Base-by-base conservation (phyloP, 2,797 vertebrate species). In the Coranthus polyacanthus region DNA sequence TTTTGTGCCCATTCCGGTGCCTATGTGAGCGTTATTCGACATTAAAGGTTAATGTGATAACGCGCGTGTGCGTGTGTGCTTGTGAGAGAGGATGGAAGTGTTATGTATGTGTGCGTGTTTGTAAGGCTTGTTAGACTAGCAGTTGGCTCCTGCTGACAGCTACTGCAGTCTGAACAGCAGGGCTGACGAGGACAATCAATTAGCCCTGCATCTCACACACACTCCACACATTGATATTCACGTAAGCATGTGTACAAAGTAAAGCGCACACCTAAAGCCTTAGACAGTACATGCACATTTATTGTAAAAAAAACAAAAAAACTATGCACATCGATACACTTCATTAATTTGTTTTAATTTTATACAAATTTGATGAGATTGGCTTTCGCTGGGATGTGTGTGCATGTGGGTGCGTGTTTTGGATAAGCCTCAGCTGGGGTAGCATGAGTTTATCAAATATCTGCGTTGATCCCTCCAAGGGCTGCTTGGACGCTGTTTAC, bases 111-210 rank as follows among this genome's bases (percentile, higher is more conserved):
- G 50, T 55, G n/a, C n/a, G 57, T 67, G 60, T 59, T 69, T 72
- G 53, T 70, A 51, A 57, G 56, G 61, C 82, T 89, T 88, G 84
- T 91, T 90, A 88, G 78, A 57, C 79, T 43, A 82, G 83, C 82
- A 85, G 80, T 86, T 79, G 81, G 81, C 78, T 87, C 83, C 79
- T 82, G 82, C 84, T 88, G 87, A 91, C 87, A 91, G 84, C 64
- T 76, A 80, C 87, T 81, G 88, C 89, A 87, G 88, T 83, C 72
- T 75, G 70, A 86, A 82, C 84, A 88, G 79, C 85, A 75, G 78
- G 85, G 76, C 78, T 87, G 83, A 90, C 15, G 61, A 89, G 78
- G 81, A 90, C 82, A 92, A 91, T 91, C 89, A 92, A 90, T 91
- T 92, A 91, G 71, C 68, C 39, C 71, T 79, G 71, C 78, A 82